A percentile compares a stretch with the other conserved stretches of the same genome.
Evolutionary conservation across 2,797 vertebrate genomes (phyloP).

Genomic region (Morelia viridis): DNA sequence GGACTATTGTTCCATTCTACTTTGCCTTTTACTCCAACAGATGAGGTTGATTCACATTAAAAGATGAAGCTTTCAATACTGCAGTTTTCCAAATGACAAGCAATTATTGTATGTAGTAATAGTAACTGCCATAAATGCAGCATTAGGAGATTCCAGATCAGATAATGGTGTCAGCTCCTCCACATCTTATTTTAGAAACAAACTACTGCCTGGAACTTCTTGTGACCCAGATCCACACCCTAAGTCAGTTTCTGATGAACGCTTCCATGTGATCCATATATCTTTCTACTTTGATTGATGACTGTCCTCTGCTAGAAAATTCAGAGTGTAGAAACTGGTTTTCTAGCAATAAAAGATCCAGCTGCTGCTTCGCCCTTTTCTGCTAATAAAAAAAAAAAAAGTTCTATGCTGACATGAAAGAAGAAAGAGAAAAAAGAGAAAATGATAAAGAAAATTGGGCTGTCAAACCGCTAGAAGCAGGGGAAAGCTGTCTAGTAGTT

Average conservation of each 20-base stretch:
- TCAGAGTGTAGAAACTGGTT: constrained; percentile 8
- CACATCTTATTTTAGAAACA: background rate
- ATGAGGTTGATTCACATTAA: background rate
- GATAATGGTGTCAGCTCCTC: background rate
- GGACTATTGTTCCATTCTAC: background rate
- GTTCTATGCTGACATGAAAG: constrained; percentile 29
- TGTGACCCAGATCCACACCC: background rate
- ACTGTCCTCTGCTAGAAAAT: constrained; percentile 51
- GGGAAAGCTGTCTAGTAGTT: constrained; percentile 23
- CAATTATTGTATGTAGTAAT: background rate
- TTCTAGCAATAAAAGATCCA: constrained; percentile 43
- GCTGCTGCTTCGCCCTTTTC: constrained; percentile 37
- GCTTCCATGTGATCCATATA: background rate
- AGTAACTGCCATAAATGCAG: background rate
- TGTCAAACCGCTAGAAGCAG: constrained; percentile 9
- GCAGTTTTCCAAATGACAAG: background rate
- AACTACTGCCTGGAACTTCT: constrained; percentile 11
- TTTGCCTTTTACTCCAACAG: background rate
- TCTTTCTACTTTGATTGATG: constrained; percentile 18
- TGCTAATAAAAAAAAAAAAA: background rate
- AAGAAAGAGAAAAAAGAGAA: constrained; percentile 12
- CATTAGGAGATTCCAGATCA: background rate
- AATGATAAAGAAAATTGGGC: constrained; percentile 46
- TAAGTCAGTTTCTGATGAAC: background rate
- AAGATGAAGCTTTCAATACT: background rate